Evolutionary conservation across 2,113 vertebrate species (phyloP), one percentile per base, ranked within the genome.

Genomic region (Dipodomys merriami): DNA sequence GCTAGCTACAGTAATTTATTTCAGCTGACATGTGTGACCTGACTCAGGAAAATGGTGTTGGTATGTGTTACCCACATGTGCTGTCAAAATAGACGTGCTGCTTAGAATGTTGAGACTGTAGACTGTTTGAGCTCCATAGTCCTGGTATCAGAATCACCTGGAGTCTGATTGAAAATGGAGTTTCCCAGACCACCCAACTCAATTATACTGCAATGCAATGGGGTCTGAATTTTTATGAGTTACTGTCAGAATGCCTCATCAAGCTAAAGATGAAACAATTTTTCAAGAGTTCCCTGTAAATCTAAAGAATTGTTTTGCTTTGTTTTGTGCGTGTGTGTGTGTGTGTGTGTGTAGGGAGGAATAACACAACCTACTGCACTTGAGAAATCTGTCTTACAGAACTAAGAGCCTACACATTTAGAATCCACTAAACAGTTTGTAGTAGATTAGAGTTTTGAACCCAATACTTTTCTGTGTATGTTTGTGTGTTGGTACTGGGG

Each of bases 41-140:
- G 83, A 83, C 71, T 94, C 62, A 72, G 62, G 46, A 77, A 92
- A 93, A 88, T 0, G 1, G 18, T 27, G 4, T 46, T 92, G 19
- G 49, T 79, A 85, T 30, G 44, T 83, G 65, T 29, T 57, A 83
- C 7, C 60, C 53, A 20, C 7, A 30, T 20, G 0, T 68, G 67
- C 64, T 93, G 23, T 83, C 83, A 83, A 86, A 93, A 86, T 29
- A 95, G n/a, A 91, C 13, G n/a, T 60, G 7, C 53, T 67, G 1
- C 62, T 82, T 71, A 53, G 65, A 95, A 88, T 78, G 22, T 27
- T 62, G 4, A 62, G 65, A 53, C 72, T 49, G 49, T 62, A 62
- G 2, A 82, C 5, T 73, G 69, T 27, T 23, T 19, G 4, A 29
- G 2, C 18, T 89, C 57, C 82, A 80, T 25, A 69, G 15, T 39